These are phyloP conservation scores for Odontomachus brunneus DNA, from an alignment of 1,140 invertebrate species.

Conservation along the genomic window DNA sequence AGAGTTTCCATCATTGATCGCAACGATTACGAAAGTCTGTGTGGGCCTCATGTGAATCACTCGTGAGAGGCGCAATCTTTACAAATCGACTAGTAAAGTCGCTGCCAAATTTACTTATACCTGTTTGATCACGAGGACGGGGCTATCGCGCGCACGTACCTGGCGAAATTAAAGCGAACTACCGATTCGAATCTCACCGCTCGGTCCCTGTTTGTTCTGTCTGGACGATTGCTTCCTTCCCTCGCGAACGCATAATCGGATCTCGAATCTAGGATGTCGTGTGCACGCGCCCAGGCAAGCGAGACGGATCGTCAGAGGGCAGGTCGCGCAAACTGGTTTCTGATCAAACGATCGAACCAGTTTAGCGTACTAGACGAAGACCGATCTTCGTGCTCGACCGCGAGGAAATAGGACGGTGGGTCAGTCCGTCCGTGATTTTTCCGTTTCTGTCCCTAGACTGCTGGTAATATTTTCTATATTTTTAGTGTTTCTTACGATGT, in stretches of 20 bases:
- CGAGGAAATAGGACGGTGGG: conserved; percentile 62
- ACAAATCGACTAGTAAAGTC: too few species aligned
- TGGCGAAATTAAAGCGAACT: conserved; percentile 43
- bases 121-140: conserved; percentile 40
- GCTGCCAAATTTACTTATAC: too few species aligned
- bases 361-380: conserved; percentile 60
- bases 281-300: conserved; percentile 56
- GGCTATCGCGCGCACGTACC: conserved; percentile 25
- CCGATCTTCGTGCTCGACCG: conserved; percentile 43
- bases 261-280: conserved; percentile 66
- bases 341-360: conserved; percentile 70
- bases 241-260: conserved; percentile 61
- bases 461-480: not conserved
- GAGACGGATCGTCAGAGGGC: conserved; percentile 57
- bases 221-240: conserved; percentile 33
- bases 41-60: too few species aligned
- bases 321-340: conserved; percentile 68
- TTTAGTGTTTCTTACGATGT: not conserved
- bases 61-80: too few species aligned
- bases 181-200: conserved; percentile 56
- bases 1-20: too few species aligned
- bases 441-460: not conserved
- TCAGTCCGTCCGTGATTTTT: conserved; percentile 55
- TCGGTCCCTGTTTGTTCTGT: conserved; percentile 41
- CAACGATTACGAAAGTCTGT: too few species aligned